These are phyloP conservation scores for Augochlorella aurata DNA, from an alignment of 2,888 invertebrate species.

Conservation along the genomic window DNA sequence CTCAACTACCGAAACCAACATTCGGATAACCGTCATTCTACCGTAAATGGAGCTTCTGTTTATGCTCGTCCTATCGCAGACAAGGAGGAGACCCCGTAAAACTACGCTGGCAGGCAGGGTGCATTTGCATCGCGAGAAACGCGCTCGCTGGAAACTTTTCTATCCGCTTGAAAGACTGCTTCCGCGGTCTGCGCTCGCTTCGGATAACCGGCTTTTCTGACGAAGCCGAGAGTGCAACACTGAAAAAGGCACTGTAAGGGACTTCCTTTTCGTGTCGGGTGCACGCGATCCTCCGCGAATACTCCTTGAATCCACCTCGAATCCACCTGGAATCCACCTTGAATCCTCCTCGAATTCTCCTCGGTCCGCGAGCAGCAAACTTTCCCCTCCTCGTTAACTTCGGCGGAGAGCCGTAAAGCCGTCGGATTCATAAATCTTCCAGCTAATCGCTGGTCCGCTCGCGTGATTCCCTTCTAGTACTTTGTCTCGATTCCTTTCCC, in stretches of 20 bases:
- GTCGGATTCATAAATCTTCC: not conserved
- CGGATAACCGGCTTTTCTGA: not conserved
- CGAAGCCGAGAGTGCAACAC: not conserved
- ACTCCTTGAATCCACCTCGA: too few species aligned
- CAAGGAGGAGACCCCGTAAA: too few species aligned
- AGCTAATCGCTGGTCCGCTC: conserved; percentile 3
- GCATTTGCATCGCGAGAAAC: too few species aligned
- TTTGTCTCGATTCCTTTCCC: not conserved
- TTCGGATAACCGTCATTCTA: too few species aligned
- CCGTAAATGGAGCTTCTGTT: too few species aligned
- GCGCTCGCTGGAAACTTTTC: not conserved
- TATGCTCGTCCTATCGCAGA: too few species aligned
- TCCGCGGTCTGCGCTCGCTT: not conserved
- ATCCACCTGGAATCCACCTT: too few species aligned
- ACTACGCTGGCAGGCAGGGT: too few species aligned
- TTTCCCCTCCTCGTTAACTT: conserved; percentile 1
- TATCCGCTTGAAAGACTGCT: not conserved
- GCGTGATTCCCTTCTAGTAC: not conserved
- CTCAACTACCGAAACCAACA: too few species aligned
- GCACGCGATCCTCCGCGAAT: not conserved
- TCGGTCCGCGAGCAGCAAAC: not conserved
- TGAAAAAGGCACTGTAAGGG: too few species aligned
- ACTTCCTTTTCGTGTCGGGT: too few species aligned
- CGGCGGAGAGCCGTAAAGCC: not conserved
- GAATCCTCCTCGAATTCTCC: not conserved